Evolutionary conservation across 2,888 invertebrate species (phyloP).

Genomic region (Lycaena phlaeas): DNA sequence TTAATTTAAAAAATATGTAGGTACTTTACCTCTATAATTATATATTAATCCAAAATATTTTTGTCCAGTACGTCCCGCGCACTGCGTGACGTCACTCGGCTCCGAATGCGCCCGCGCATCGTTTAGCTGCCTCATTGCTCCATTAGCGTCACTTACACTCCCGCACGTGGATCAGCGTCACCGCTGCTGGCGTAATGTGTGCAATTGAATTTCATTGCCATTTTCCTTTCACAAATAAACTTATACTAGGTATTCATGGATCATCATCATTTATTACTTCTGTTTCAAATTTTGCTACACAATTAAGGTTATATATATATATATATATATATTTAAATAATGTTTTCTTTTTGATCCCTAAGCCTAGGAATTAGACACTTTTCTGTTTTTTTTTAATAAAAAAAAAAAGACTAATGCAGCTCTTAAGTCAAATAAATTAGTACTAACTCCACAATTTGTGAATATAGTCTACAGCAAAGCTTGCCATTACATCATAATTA

Average conservation of each 20-base stretch:
- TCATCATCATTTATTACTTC: not conserved
- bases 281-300: not conserved
- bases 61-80: slow-evolving; percentile 8
- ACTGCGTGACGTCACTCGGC: slow-evolving; percentile 46
- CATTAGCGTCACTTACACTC: slow-evolving; percentile 22
- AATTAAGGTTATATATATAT: not conserved
- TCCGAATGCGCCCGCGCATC: slow-evolving; percentile 63
- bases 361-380: too few species aligned
- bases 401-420: too few species aligned
- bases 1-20: too few species aligned
- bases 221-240: slow-evolving; percentile 51
- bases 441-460: too few species aligned
- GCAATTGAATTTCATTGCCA: slow-evolving; percentile 69
- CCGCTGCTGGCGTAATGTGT: slow-evolving; percentile 28
- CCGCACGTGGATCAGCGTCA: slow-evolving; percentile 61
- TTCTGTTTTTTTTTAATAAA: too few species aligned
- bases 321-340: too few species aligned
- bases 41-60: too few species aligned
- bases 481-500: too few species aligned
- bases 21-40: too few species aligned
- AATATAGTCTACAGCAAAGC: too few species aligned
- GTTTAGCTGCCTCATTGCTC: slow-evolving; percentile 52
- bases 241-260: slow-evolving; percentile 22
- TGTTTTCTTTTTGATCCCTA: too few species aligned
- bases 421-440: too few species aligned